phyloP scores from a whole-genome alignment of 2,888 invertebrate genomes.

The Cryptocheilus praepositus region DNA sequence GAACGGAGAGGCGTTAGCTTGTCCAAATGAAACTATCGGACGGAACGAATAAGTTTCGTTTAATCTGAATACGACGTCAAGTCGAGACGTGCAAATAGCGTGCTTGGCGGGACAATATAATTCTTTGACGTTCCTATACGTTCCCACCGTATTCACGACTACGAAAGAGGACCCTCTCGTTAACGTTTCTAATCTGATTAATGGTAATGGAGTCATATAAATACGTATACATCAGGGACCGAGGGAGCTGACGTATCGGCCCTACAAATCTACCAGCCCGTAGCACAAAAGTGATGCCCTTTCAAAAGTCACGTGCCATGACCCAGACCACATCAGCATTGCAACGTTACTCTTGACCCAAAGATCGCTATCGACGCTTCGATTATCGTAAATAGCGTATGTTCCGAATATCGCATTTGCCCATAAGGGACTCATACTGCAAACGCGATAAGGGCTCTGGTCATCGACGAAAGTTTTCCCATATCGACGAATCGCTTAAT shows the following conservation, averaged over 20 bases:
- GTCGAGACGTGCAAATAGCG: no score
- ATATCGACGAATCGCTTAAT: no score
- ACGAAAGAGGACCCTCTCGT: slow-evolving; percentile 1
- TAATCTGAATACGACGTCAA: no score
- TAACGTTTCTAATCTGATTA: slow-evolving; percentile 29
- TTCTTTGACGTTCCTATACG: no score
- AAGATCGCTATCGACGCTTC: slow-evolving; percentile 31
- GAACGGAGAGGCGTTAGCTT: no score
- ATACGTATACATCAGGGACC: slow-evolving; percentile 19
- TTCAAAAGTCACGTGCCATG: slow-evolving; percentile 21
- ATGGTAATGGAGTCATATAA: slow-evolving; percentile 29
- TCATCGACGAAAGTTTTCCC: no score
- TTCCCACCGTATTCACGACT: no score
- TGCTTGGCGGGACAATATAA: no score
- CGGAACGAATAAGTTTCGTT: no score
- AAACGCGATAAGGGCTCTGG: no score
- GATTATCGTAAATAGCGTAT: slow-evolving; percentile 47
- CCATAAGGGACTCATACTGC: no score
- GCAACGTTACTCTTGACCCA: slow-evolving; percentile 1
- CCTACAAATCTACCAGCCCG: slow-evolving; percentile 27
- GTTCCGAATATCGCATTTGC: background rate
- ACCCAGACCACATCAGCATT: background rate
- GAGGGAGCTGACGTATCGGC: slow-evolving; percentile 26
- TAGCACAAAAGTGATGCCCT: slow-evolving; percentile 5
- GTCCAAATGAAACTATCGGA: no score